Conservation (phyloP, 2,888 invertebrate genomes). For the Cephus pygmeus region DNA sequence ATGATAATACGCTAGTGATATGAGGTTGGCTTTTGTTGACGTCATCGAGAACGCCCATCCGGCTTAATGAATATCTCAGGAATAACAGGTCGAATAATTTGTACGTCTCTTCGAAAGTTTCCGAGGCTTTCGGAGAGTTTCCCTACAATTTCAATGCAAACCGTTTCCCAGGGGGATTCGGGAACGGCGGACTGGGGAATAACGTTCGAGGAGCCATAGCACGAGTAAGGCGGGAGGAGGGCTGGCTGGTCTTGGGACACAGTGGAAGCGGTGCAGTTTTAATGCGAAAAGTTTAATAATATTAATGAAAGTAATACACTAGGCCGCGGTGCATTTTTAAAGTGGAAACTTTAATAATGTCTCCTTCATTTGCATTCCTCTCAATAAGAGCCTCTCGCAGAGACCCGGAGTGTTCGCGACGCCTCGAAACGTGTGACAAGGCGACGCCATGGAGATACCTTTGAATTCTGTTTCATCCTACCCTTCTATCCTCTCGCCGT, state of each 20-base stretch:
- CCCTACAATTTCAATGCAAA: neutral
- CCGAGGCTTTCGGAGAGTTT: neutral
- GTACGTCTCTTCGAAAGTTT: neutral
- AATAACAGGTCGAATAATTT: neutral
- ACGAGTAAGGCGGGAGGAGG: too few species aligned
- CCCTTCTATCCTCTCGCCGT: too few species aligned
- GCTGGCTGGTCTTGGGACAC: neutral
- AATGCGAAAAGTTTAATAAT: constrained; percentile 40
- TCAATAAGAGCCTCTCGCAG: constrained; percentile 21
- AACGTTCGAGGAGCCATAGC: neutral
- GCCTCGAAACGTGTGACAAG: neutral
- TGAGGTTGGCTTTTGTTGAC: neutral
- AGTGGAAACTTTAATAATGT: constrained; percentile 39
- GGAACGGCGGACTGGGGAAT: neutral
- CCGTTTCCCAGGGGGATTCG: neutral
- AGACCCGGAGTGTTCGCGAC: neutral
- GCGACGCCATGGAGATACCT: neutral
- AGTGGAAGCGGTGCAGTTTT: neutral
- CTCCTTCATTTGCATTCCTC: constrained; percentile 44
- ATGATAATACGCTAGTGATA: neutral
- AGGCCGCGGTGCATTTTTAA: constrained; percentile 32
- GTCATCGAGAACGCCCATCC: neutral
- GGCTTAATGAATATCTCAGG: neutral
- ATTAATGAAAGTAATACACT: constrained; percentile 40
- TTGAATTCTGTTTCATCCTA: neutral